Evolutionary conservation across 2,797 vertebrate species (phyloP).

Genomic region (Triplophysa yarkandensis): DNA sequence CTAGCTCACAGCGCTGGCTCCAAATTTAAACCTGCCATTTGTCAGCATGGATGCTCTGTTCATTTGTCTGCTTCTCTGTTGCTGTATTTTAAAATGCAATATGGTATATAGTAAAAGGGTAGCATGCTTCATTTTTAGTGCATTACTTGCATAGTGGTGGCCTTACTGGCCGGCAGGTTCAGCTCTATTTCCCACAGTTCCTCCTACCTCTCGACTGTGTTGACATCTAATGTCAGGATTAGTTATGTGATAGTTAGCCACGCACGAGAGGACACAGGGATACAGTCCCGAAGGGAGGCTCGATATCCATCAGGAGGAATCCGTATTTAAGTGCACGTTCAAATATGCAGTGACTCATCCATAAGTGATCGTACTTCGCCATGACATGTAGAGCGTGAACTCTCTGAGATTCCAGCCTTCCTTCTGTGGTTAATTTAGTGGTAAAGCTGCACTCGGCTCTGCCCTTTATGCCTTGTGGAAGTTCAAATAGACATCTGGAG

Average conservation of each 20-base stretch:
- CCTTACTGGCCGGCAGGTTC: conserved; percentile 28
- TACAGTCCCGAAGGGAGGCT: conserved; percentile 14
- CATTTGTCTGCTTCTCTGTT: conserved; percentile 2
- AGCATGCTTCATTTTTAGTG: conserved; percentile 33
- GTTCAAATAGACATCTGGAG: conserved; percentile 62
- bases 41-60: conserved; percentile 19
- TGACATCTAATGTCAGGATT: conserved; percentile 15
- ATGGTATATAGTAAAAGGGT: not conserved
- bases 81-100: conserved; percentile 3
- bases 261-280: not conserved
- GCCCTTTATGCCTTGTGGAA: conserved; percentile 59
- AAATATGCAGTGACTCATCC: conserved; percentile 29
- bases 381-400: conserved; percentile 19
- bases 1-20: conserved; percentile 34
- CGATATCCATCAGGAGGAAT: conserved; percentile 8
- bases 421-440: not conserved
- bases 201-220: conserved; percentile 6
- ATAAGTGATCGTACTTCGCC: conserved; percentile 11
- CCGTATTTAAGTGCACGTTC: conserved; percentile 21
- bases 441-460: not conserved
- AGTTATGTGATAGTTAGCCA: conserved; percentile 5
- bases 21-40: conserved; percentile 54
- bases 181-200: conserved; percentile 33
- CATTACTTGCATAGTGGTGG: not conserved
- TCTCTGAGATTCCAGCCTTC: conserved; percentile 2